Base-by-base conservation (phyloP, 2,888 invertebrate species). In the Lymantria dispar region DNA sequence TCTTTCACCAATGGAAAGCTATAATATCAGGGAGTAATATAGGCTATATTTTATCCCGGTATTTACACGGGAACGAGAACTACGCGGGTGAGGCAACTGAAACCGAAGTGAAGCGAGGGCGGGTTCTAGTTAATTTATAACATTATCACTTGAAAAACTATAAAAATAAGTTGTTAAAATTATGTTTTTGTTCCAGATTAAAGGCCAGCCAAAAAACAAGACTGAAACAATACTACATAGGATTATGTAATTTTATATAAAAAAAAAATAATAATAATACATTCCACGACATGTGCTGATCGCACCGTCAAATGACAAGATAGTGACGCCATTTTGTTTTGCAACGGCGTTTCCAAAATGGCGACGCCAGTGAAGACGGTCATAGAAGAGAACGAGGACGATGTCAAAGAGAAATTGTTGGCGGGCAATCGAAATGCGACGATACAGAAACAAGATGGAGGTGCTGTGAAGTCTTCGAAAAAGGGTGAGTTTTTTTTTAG, bases 401-500 rank as follows among this genome's bases (percentile, higher is more conserved):
- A 82, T 30, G 88, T 85, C 0, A 80, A 80, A 7, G 85, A 87
- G 70, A 86, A 84, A 54, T 69, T 90, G 1, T 54, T 90, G 41
- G 78, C 78, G 0, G 68, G 57, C 1, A 80, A 79, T 31, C 70
- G 71, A 54, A 76, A 78, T 45, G 11, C 79, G 31, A 60, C 85
- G 2, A 74, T 85, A 13, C 78, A 81, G 1, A 52, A 62, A 3
- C 39, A 76, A 0, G 83, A 83, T 7, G 78, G 70, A 0, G 78
- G 71, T 0, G 11, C 78, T 0, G 75, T 75, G 1, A 89, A 89
- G 61, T 85, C 87, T 38, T 87, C 87, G 1, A 90, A 90, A 56
- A 90, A 89, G 78, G 90, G 90, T 90, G n/a, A 70, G 76, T 48
- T 15, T 46, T 22, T n/a, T n/a, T n/a, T n/a, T n/a, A n/a, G n/a